phyloP scores from a whole-genome alignment of 1,140 invertebrate genomes.

The Lamellibrachia luymesi region DNA sequence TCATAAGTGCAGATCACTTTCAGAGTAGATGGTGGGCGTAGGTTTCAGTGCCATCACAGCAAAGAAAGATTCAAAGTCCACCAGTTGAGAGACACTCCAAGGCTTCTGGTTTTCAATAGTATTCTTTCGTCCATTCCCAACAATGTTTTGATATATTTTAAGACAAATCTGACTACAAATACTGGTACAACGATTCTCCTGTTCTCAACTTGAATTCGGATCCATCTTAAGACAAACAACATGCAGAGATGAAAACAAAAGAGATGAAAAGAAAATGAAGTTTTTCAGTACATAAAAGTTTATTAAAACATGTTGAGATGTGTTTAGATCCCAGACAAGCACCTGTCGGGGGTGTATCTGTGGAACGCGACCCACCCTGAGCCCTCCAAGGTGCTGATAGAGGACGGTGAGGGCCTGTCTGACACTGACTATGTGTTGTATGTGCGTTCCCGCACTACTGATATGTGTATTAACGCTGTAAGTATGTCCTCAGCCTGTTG shows the following conservation, averaged over 20 bases:
- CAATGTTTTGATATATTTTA: no score
- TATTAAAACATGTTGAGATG: background rate
- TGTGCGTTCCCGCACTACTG: constrained; percentile 11
- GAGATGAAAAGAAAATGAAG: background rate
- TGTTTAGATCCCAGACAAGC: constrained; percentile 24
- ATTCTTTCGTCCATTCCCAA: no score
- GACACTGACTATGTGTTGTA: constrained; percentile 26
- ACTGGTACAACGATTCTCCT: no score
- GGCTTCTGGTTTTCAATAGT: no score
- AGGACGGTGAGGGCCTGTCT: constrained; percentile 8
- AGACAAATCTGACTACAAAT: no score
- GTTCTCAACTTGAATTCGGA: no score
- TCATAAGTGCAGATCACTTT: no score
- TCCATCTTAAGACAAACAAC: no score
- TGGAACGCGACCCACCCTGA: constrained; percentile 15
- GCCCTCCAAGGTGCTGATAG: background rate
- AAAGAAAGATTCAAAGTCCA: no score
- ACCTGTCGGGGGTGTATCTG: constrained; percentile 18
- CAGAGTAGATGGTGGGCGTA: no score
- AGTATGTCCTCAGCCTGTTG: background rate
- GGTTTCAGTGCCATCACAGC: no score
- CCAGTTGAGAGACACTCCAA: no score
- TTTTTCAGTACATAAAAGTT: background rate
- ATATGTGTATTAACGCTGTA: background rate
- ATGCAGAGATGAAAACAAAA: background rate